Base-by-base conservation (phyloP, 2,113 vertebrate genomes). In the Pollimyrus isidori region DNA sequence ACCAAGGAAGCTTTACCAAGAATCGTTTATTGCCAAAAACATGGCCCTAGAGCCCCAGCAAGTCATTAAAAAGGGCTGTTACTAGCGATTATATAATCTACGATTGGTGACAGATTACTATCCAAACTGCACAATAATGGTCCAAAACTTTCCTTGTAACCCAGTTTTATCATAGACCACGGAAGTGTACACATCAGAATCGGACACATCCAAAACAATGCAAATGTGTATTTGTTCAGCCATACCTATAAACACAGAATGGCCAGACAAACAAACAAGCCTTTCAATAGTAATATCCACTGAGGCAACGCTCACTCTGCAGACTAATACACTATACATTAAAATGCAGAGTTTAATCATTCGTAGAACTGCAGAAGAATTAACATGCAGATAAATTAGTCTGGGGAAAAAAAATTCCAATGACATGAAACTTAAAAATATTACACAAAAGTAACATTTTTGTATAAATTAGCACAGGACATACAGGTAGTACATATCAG, bases 151-250 rank as follows among this genome's bases (percentile, higher is more conserved):
- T 30, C 62, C n/a, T 30, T 30, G 62, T 30, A 11, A 13, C 62
- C 11, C 0, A 13, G 26, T 69, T 69, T 30, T 69, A 69, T 30
- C 62, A 11, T 69, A 69, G 10, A 69, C 26, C 62, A 30, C 7
- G 62, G n/a, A 87, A 42, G 26, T 35, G 85, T 30, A 42, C 11
- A 87, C 11, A 87, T 50, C 86, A 26, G 50, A 87, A 50, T n/a
- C 11, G 50, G 49, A 53, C 35, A 56, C 13, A 21, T 30, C n/a
- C 13, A 82, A 35, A 52, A 80, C 73, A 53, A 50, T 49, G 13
- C 23, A 48, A 82, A 39, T 53, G 69, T 89, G 11, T 76, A 89
- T 80, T 56, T 50, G 83, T 48, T 89, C 76, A 83, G 88, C 76
- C 88, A 89, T 73, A 23, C 30, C 88, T 73, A 52, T 50, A 89